Evolutionary conservation across 2,888 invertebrate genomes (phyloP), one percentile per base, ranked within the genome.

Genomic region (Metalampra italica): DNA sequence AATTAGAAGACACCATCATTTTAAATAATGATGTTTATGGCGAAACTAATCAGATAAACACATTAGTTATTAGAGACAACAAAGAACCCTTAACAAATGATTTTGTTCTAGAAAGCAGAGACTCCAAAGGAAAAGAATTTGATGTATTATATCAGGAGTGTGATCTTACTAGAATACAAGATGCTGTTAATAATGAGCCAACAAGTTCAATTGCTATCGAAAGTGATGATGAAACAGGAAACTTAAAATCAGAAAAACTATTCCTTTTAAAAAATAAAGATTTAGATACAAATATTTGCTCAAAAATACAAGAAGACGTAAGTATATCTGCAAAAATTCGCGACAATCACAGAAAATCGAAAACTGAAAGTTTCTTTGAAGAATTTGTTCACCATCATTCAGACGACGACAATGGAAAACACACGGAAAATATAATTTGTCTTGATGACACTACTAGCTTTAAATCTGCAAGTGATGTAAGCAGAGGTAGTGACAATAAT

Each of bases 301-400:
- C 36, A 36, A n/a, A 36, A 2, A 36, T 7, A n/a, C 9, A 36
- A 36, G 36, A n/a, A n/a, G n/a, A 7, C n/a, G n/a, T 36, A n/a
- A 9, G 11, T 34, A 36, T 7, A n/a, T 36, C n/a, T n/a, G 36
- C n/a, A n/a, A 36, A 36, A n/a, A 11, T 8, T 36, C n/a, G 8
- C 32, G 9, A 32, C 32, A 32, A 36, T 36, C 36, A 22, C 5
- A 22, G 2, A 2, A 36, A 8, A n/a, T 49, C 53, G 38, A 34
- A 55, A 14, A 61, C 54, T 56, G 52, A 53, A 50, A 71, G 64
- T 49, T 62, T 73, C 47, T 75, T 71, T 62, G 75, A 78, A 40
- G 75, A 80, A 34, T 78, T 63, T 65, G 43, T 59, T 4, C 66
- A 71, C 54, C 52, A 70, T 37, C 75, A 79, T 68, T 81, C 74